Conservation (phyloP, 2,113 vertebrate species). For the Rhinichthys klamathensis region DNA sequence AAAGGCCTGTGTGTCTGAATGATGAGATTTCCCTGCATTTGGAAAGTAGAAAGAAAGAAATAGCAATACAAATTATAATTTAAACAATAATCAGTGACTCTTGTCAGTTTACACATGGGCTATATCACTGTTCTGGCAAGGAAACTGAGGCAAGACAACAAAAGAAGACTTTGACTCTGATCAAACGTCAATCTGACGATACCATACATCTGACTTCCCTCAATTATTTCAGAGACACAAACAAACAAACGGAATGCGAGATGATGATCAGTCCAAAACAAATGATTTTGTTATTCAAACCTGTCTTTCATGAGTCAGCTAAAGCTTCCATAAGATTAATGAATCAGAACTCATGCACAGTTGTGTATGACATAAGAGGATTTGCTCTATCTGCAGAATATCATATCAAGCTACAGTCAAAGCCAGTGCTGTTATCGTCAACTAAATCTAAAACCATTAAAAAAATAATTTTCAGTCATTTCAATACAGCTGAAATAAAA, state of each 20-base stretch:
- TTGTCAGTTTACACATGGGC: not conserved
- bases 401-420: not conserved
- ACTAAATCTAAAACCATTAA: not conserved
- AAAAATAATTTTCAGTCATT: not conserved
- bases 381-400: not conserved
- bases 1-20: not conserved
- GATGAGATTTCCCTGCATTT: not conserved
- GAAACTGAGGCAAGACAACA: slow-evolving; percentile 11
- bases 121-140: not conserved
- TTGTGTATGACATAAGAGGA: not conserved
- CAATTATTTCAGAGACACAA: not conserved
- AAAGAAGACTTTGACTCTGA: not conserved
- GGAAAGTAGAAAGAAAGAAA: not conserved
- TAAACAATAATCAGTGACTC: not conserved
- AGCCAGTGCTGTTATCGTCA: not conserved
- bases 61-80: not conserved
- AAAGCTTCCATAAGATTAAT: not conserved
- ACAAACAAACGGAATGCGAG: not conserved
- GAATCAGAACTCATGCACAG: not conserved
- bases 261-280: not conserved
- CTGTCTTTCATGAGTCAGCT: not conserved
- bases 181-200: not conserved
- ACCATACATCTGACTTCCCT: not conserved
- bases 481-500: not conserved
- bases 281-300: not conserved